Evolutionary conservation across 2,797 vertebrate genomes (phyloP), one percentile per base, ranked within the genome.

Genomic region (Stomatorhinus walkeri): DNA sequence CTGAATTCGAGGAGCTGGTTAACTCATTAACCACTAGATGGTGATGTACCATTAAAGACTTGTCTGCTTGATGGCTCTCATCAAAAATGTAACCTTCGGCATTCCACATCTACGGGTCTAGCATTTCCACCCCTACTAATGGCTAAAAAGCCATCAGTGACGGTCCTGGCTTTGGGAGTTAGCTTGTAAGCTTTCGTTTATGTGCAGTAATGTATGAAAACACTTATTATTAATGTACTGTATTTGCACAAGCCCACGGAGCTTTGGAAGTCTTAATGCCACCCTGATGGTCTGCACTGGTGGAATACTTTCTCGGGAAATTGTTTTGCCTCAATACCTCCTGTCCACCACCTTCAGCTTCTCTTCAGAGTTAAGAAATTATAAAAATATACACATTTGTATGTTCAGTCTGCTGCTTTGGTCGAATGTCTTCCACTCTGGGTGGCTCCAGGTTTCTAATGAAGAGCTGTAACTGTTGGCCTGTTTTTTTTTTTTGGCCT

Each of bases 111-210:
- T 40, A 40, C 46, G 61, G 12, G 59, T 86, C 59, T 32, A 24
- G 59, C 76, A 5, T 85, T 88, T 59, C 19, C 36, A 40, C 32
- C 12, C 32, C 76, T 88, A 54, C 88, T 76, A 59, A 85, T 86
- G 87, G 68, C 32, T 88, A 59, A 88, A 59, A 59, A 85, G 59
- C 87, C 43, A 16, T 85, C 85, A 85, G 85, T 86, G 43, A 19
- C 22, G 10, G 36, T 19, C 49, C 52, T n/a, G 87, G 87, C 48
- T 40, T 56, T 32, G 85, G 10, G 51, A 52, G 40, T 19, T 49
- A 16, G 51, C 32, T 49, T n/a, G 51, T 22, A n/a, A 59, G 10
- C 52, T 8, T 61, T 59, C 0, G 14, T 76, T 54, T n/a, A 49
- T n/a, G 36, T 79, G 87, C 22, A 36, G 5, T 72, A 88, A 76